Base-by-base conservation (phyloP, 2,888 invertebrate genomes). In the Trissoscelio sp. region DNA sequence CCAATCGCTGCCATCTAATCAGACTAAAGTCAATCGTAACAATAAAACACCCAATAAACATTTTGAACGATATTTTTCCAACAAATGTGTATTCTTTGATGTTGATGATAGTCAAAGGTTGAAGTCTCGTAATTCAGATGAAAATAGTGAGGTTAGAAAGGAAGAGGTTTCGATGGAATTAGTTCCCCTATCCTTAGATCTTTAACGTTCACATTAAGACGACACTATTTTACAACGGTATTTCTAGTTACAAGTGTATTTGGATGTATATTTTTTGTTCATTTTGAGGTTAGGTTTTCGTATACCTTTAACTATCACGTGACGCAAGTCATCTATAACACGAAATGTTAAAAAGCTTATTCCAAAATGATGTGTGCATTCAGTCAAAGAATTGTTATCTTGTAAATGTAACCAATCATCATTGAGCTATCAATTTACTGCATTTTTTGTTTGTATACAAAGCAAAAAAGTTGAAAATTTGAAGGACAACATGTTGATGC, bases 81-180 rank as follows among this genome's bases (percentile, higher is more conserved):
- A 48, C 3, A 0, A 48, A 48, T 12, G 22, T 48, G n/a, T n/a
- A 11, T 37, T n/a, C 37, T 48, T 48, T 48, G 12, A 48, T 37
- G n/a, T 24, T 62, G 60, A 62, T 62, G 60, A 62, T 46, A 46
- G 60, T 62, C 44, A 44, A 28, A 62, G 60, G 60, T 62, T 46
- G 2, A 0, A 55, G 37, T 37, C 24, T n/a, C 44, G 4, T 6
- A 5, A 24, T 44, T 20, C 1, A 46, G 44, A 1, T 1, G 9
- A 31, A 37, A 37, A n/a, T 37, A 37, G 9, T 11, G 37, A 28
- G 14, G 12, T 11, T n/a, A 37, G 11, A 11, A n/a, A 4, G n/a
- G n/a, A 37, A 1, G 37, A 37, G 37, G 6, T 37, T 11, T 37
- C 37, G 28, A 28, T 28, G 28, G 6, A 28, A 28, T n/a, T n/a